Base-by-base conservation (phyloP, 2,888 invertebrate genomes). In the Catocala fraxini region DNA sequence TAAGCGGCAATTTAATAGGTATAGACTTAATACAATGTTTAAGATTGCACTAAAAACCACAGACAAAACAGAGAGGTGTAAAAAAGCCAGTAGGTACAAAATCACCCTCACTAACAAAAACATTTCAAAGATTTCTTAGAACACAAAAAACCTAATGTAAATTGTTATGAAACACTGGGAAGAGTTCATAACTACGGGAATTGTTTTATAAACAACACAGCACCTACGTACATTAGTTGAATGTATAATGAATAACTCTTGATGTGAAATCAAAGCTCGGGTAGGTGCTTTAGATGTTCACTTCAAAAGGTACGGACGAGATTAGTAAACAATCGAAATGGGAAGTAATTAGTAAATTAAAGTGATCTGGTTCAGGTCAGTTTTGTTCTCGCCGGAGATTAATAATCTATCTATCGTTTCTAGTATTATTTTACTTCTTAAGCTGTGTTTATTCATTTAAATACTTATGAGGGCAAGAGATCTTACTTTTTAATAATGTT, bases 141-240 rank as follows among this genome's bases (percentile, higher is more conserved):
- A 86, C 58, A 57, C 54, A 56, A 73, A 71, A 58, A 71, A 63
- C 13, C 47, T 56, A n/a, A n/a, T 60, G 70, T 82, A 79, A 81
- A 86, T 83, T 89, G 89, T 88, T 89, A 83, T 87, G 84, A 86
- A 85, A 84, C 80, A 76, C 75, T 80, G 83, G 78, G 78, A 87
- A 83, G 86, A 88, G 87, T 86, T 85, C 87, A 88, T 88, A 87
- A 82, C 79, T 71, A 51, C 63, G 52, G 62, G 59, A 71, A 74
- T 71, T 85, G 84, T 81, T 83, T 83, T 71, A 75, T 83, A 86
- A 87, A 88, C 84, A 87, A 33, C 12, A 5, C 43, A 39, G 57
- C 46, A 48, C 46, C 49, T 59, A 53, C 58, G 45, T 59, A 65
- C 65, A 65, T 61, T 64, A 56, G 57, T 43, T 62, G 49, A 51